Conservation (phyloP, 2,888 invertebrate species). For the Eupithecia subumbrata region DNA sequence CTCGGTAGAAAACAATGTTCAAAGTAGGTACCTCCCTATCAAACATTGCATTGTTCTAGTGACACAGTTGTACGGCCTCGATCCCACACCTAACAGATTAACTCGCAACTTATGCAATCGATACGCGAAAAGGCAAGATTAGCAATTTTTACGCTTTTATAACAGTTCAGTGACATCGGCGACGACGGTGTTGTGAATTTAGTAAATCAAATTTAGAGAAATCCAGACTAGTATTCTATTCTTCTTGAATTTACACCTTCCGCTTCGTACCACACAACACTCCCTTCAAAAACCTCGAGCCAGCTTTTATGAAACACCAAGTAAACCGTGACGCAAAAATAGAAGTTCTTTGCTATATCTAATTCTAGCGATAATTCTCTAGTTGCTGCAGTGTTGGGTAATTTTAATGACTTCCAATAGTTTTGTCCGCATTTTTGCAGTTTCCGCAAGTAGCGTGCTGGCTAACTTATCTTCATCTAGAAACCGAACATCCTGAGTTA, state of each 20-base stretch:
- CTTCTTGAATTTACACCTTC: neutral
- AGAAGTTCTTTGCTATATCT: neutral
- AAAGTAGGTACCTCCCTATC: constrained; percentile 26
- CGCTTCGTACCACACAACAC: too few species aligned
- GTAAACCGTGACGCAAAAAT: neutral
- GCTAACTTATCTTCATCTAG: neutral
- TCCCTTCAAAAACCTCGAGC: neutral
- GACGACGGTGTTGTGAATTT: neutral
- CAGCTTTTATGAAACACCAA: neutral
- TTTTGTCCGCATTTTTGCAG: constrained; percentile 37
- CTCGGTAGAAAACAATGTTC: constrained; percentile 34
- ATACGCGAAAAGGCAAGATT: constrained; percentile 42
- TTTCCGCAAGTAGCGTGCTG: constrained; percentile 14
- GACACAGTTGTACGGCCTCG: constrained; percentile 70
- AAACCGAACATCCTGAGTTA: neutral
- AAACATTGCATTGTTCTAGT: constrained; percentile 61
- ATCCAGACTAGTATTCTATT: neutral
- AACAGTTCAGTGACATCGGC: constrained; percentile 17
- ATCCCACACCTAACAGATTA: constrained; percentile 66
- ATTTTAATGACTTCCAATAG: constrained; percentile 49
- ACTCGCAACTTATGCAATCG: constrained; percentile 64
- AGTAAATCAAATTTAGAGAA: neutral
- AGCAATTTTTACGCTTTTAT: constrained; percentile 2
- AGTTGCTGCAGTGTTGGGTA: constrained; percentile 42
- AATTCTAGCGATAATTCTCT: neutral